Base-by-base conservation (phyloP, 2,113 vertebrate species). In the Zeus faber region DNA sequence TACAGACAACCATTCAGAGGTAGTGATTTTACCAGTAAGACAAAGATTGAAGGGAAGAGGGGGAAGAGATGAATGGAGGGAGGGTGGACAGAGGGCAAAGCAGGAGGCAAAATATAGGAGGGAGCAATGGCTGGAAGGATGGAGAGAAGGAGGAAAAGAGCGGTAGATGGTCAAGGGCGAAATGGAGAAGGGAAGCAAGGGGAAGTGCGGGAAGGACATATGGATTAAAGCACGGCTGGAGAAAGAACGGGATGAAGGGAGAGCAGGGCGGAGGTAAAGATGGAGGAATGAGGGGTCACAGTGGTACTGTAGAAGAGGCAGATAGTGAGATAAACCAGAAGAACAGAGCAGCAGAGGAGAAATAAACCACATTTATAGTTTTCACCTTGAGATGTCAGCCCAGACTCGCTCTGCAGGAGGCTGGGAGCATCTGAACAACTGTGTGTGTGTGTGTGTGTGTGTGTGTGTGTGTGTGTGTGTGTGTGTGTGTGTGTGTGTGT, bases 361-460 rank as follows among this genome's bases (percentile, higher is more conserved):
- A 76, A 80, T 81, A 81, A 80, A 83, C 27, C 56, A 21, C 72
- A 78, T 81, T 83, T 76, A 85, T 70, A 41, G 78, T 18, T 37
- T 80, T 81, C 76, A 80, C 84, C 84, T 81, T 83, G 84, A 81
- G 76, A 58, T 58, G 76, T 76, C 68, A 67, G 71, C 68, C 57
- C 41, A 66, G 56, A 60, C 60, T 46, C 37, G 52, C 66, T 4
- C 70, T 51, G 60, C 65, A 73, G 79, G 72, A 72, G n/a, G n/a
- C n/a, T n/a, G n/a, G n/a, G 58, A 64, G 67, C 68, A 54, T 45
- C 2, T 1, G 58, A 56, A 56, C 44, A 6, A 17, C 49, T 1
- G 21, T 16, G 2, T 16, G 23, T 16, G 7, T 5, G 14, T 25
- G 24, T 25, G 6, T 47, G 11, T 47, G 22, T 49, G 26, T 49